Evolutionary conservation across 1,140 invertebrate genomes (phyloP), one percentile per base, ranked within the genome.

Genomic region (Meloidogyne chitwoodi): DNA sequence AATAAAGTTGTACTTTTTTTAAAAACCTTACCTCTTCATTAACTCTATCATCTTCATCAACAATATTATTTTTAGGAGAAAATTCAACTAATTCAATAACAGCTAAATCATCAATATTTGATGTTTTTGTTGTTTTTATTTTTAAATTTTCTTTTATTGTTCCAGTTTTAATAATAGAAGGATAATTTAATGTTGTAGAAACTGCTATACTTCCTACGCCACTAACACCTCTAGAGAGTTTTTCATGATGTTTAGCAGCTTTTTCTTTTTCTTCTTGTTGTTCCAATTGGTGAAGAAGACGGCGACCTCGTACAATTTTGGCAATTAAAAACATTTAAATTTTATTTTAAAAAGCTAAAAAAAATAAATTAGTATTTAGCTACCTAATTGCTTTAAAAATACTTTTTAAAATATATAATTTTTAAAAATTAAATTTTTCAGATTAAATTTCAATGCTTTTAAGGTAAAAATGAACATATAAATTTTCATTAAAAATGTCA

Each of bases 191-290:
- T 56, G 48, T n/a, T 56, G 48, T 56, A 8, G 48, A n/a, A 8
- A 56, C 48, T n/a, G 48, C 48, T n/a, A 56, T 56, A 56, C 48
- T 56, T 56, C 19, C 48, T n/a, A 56, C 48, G 5, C 48, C 48
- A 56, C 48, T 56, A 22, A 56, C 48, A 8, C 48, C 48, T 56
- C 48, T 56, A n/a, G 48, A 56, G 38, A 73, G 67, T 48, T 67
- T 70, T 77, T 75, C 68, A 65, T 41, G 31, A 8, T 44, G 56
- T 24, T 78, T 34, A 27, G 34, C 31, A 6, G 71, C 70, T 48
- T 84, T 77, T 61, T 80, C 83, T 64, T 84, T 81, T 44, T 84
- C 80, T 65, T 82, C 82, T 22, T 74, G 56, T 61, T 82, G 79
- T 41, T 81, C 81, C 67, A 82, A 63, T 76, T 82, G 81, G n/a